Evolutionary conservation across 1,140 invertebrate genomes (phyloP), one percentile per base, ranked within the genome.

Genomic region (Triops longicaudatus): DNA sequence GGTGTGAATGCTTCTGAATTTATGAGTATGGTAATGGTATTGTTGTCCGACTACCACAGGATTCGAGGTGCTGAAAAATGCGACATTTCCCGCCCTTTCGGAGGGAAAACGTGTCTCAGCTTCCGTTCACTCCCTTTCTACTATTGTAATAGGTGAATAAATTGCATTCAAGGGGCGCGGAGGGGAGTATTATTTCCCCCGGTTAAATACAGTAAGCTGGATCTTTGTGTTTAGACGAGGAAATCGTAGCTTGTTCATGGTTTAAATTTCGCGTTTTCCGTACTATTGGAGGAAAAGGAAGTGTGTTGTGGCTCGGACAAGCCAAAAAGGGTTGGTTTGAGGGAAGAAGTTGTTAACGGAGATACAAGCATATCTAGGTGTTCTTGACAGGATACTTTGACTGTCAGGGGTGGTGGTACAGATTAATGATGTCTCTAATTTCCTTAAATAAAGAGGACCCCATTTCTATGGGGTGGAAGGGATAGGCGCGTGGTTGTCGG

Each of bases 351-450:
- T 27, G 74, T 26, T 6, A 43, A 43, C n/a, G 17, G 74, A 75
- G 41, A 43, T 27, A 43, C 22, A 11, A n/a, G 42, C n/a, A 50
- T 17, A 42, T 43, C 9, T 1, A 63, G 26, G 75, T 14, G 43
- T 76, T 43, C 22, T n/a, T 76, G 75, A 12, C 10, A 27, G 75
- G n/a, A 63, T 37, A 37, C 2, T 7, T 37, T 37, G 31, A 37
- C 31, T 37, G 31, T 37, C 31, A 37, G 31, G 31, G 31, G n/a
- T 26, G n/a, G 74, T 43, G 74, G n/a, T 26, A 0, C 42, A 50
- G 75, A 12, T 26, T 76, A 50, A 43, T 41, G 41, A 50, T 75
- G 74, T 75, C 37, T 75, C n/a, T 75, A 50, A 43, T 63, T 63
- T 63, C 22, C 50, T 63, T 63, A 63, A 63, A 17, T 75, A 50